These are phyloP conservation scores for human DNA, from an alignment of 2,113 vertebrate genomes.

Conservation along the genomic window GRCh38 chr13:103663501-103664000, in stretches of 20 bases:
- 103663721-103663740: not conserved
- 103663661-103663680: not conserved
- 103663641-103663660: not conserved
- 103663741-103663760: not conserved
- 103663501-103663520: too few species aligned
- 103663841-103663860: not conserved
- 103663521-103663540: not conserved
- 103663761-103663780: not conserved
- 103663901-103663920: not conserved
- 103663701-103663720: not conserved
- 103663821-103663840: too few species aligned
- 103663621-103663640: not conserved
- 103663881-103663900: not conserved
- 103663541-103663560: accelerated
- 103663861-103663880: not conserved
- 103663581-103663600: not conserved
- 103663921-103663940: not conserved
- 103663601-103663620: not conserved
- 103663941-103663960: not conserved
- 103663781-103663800: accelerated
- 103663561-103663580: not conserved
- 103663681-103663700: not conserved
- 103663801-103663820: not conserved
- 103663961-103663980: not conserved
- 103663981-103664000: not conserved